Percentiles rank a stretch among this genome's conserved stretches.
phyloP scores from a whole-genome alignment of 2,113 vertebrate genomes.

The Jacana jacana region DNA sequence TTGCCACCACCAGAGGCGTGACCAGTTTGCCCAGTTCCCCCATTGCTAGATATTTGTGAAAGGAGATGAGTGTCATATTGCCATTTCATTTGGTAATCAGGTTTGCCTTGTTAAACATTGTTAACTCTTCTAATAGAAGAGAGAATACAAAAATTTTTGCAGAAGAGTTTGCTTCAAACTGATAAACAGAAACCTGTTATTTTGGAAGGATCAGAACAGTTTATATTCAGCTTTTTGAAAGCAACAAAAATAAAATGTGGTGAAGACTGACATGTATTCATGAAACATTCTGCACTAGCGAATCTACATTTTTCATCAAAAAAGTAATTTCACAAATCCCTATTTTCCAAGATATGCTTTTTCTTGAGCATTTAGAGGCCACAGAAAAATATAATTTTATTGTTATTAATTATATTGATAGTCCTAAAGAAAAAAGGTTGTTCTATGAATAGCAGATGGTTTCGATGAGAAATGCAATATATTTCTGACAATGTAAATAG shows the following conservation, averaged over 20 bases:
- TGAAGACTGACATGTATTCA: neutral
- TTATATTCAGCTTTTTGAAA: neutral
- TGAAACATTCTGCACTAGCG: neutral
- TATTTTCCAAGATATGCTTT: neutral
- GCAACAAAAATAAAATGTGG: neutral
- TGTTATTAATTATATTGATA: neutral
- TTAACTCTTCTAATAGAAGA: neutral
- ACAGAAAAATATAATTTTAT: neutral
- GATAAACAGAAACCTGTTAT: neutral
- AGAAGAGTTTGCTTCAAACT: neutral
- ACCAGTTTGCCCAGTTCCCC: neutral
- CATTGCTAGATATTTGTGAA: neutral
- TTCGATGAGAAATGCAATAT: neutral
- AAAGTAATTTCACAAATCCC: neutral
- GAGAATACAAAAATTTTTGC: neutral
- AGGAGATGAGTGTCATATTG: neutral
- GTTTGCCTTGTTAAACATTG: neutral
- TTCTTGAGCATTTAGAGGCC: neutral
- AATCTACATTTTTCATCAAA: neutral
- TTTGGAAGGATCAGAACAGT: neutral
- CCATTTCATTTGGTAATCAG: neutral
- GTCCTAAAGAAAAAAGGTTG: neutral
- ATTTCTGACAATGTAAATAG: neutral
- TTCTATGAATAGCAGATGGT: neutral
- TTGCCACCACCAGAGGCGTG: neutral